Base-by-base conservation (phyloP, 64 coral and sea anemone genomes). In the Montipora cactus region DNA sequence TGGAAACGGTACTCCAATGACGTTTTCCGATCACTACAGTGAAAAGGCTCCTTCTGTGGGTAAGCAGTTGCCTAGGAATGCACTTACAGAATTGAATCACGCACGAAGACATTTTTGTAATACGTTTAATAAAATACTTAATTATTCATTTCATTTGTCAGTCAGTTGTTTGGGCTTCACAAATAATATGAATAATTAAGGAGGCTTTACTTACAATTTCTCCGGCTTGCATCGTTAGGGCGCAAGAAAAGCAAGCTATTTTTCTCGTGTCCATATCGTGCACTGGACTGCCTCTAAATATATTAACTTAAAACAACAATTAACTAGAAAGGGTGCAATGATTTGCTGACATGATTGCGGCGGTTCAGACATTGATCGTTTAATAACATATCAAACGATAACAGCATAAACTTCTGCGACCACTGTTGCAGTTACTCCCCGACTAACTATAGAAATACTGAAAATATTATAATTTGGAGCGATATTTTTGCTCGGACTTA, bases 21-120 rank as follows among this genome's bases (percentile, higher is more conserved):
- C 82, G 19, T 86, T 86, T 86, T 86, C 82, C 12, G 44, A 86
- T 21, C 82, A 47, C 82, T 86, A 86, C 82, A 72, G 66, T 9
- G 82, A 86, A 86, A 68, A 86, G 50, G 82, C 82, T 5, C 82
- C 82, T n/a, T 51, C 82, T 10, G 19, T 47, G 50, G 82, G 82
- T 86, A 71, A 86, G 82, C 21, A 50, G 15, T 6, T 78, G 37
- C 37, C 4, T 64, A 68, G 53, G 53, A 84, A 84, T 69, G 15
- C 16, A n/a, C n/a, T 16, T 8, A 49, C n/a, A 10, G 28, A 45
- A 45, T 47, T 47, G 44, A 71, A 70, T 69, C 68, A 47, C 7
- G 82, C 62, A 50, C 82, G 2, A 64, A 64, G 47, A 22, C 44
- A 82, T 82, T 45, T 57, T 57, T 64, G 1, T 4, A 45, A 64